Evolutionary conservation across 2,797 vertebrate species (phyloP), one percentile per base, ranked within the genome.

Genomic region (Gallirallus australis): DNA sequence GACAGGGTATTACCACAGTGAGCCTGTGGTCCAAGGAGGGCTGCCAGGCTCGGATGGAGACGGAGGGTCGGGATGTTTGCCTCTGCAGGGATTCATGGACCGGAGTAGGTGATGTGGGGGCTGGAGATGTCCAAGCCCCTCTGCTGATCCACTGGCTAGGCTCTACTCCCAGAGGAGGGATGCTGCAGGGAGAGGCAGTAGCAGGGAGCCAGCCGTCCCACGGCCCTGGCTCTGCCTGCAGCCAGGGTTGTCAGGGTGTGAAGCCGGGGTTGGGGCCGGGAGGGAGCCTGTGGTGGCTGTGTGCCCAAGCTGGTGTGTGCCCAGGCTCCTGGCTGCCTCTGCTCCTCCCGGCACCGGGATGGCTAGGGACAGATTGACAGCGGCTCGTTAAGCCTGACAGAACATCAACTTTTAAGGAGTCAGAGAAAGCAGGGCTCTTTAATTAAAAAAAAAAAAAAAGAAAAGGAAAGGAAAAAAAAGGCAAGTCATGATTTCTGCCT

Each of bases 381-480:
- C 6, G 2, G 37, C 93, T 95, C 35, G 86, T 95, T 94, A 94
- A 94, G 52, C 75, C 82, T 92, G 89, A 91, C 93, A 94, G 91
- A 91, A 47, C 71, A 80, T 92, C 93, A 82, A 17, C 78, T 90
- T 72, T 48, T 61, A 39, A 86, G 80, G 65, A 86, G 33, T 23
- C 2, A 3, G 70, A 66, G 90, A 81, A 83, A 88, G 88, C 33
- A 69, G 72, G 35, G 80, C 57, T 90, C 93, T 59, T 91, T 95
- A 91, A 96, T 95, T 93, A 33, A 69, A 33, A 47, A 70, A 79
- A 70, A 70, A 79, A 70, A 39, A n/a, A 64, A 35, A 30, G 16
- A 42, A 27, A 60, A 40, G 42, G 42, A 16, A 19, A 19, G 39
- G 18, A 45, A 45, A 60, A 54, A 59, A 59, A 47, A 37, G 23